Evolutionary conservation across 2,797 vertebrate genomes (phyloP).

Genomic region (Lacerta viridis): DNA sequence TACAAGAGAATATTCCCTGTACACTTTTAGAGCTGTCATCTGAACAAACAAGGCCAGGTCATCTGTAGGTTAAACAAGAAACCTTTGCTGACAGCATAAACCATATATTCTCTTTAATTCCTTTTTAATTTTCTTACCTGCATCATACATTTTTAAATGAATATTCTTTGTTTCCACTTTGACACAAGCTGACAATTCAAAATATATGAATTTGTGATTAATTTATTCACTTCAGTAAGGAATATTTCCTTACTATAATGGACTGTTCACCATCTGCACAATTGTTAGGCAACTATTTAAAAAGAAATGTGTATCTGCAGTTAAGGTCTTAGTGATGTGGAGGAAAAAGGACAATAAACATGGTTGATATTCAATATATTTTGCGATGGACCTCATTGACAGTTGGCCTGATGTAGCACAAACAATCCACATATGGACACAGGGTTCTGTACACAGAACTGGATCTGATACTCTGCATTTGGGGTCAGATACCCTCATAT

Average conservation of each 20-base stretch:
- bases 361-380: slow-evolving; percentile 26
- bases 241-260: slow-evolving; percentile 11
- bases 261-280: slow-evolving; percentile 31
- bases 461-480: background rate
- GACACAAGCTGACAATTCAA: slow-evolving; percentile 30
- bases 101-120: slow-evolving; percentile 68
- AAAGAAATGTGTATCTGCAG: slow-evolving; percentile 11
- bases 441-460: background rate
- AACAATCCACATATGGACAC: background rate
- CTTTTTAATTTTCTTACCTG: slow-evolving; percentile 68
- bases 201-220: slow-evolving; percentile 30
- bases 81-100: slow-evolving; percentile 71
- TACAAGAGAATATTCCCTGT: slow-evolving; percentile 82
- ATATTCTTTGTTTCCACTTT: slow-evolving; percentile 43
- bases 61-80: slow-evolving; percentile 83
- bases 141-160: slow-evolving; percentile 55
- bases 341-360: slow-evolving; percentile 13
- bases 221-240: slow-evolving; percentile 13
- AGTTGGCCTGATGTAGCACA: background rate
- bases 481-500: background rate
- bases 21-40: slow-evolving; percentile 85
- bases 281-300: slow-evolving; percentile 24
- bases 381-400: slow-evolving; percentile 20
- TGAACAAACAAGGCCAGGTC: slow-evolving; percentile 87
- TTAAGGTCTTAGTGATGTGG: slow-evolving; percentile 25